Conservation (phyloP, 1,140 invertebrate species). For the Pygmarrhopalites habei region DNA sequence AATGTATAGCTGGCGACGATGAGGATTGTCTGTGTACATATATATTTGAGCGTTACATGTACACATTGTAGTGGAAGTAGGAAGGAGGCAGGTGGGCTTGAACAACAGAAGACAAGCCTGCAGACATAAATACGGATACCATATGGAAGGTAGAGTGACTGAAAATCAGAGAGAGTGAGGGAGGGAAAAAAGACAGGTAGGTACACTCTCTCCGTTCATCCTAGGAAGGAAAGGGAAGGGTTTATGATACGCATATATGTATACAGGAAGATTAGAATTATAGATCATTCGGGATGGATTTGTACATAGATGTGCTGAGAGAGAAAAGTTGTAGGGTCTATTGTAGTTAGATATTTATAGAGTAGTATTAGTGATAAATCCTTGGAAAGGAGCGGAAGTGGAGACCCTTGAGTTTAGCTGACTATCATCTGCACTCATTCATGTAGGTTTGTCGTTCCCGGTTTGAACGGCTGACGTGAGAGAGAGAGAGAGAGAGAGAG, state of each 20-base stretch:
- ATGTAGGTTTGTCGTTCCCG: not conserved
- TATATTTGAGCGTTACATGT: no score
- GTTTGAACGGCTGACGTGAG: not conserved
- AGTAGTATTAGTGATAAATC: not conserved
- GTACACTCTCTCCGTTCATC: not conserved
- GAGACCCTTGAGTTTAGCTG: not conserved
- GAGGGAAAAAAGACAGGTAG: constrained; percentile 2
- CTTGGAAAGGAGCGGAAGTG: constrained; percentile 21
- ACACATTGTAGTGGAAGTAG: not conserved
- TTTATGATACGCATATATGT: not conserved
- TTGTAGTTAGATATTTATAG: no score
- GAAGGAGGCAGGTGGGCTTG: constrained; percentile 11
- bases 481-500: no score
- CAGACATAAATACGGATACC: constrained; percentile 11
- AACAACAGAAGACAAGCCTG: not conserved
- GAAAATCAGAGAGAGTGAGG: constrained; percentile 2
- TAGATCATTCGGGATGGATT: not conserved
- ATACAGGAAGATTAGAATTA: not conserved
- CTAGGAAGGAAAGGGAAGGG: constrained; percentile 10
- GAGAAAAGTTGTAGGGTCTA: no score
- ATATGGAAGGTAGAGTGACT: constrained; percentile 18
- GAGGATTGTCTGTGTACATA: no score
- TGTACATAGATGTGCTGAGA: not conserved
- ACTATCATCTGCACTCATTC: constrained; percentile 9
- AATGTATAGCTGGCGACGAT: no score